phyloP scores from a whole-genome alignment of 2,797 vertebrate species.

The Phataginus tricuspis region DNA sequence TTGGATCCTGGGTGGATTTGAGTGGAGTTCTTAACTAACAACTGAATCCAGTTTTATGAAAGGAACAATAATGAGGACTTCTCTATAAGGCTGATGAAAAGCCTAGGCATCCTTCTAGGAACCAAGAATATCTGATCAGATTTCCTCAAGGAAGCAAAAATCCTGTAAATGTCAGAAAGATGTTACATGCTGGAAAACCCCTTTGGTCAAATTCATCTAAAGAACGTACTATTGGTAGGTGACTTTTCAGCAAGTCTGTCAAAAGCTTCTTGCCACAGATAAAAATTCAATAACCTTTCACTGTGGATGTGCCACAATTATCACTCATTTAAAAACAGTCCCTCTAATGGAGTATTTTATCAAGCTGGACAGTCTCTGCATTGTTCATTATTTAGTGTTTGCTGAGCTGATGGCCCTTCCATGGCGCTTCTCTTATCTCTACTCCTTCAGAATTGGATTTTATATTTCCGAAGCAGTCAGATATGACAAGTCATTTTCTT shows the following conservation, averaged over 20 bases:
- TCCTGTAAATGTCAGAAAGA: conserved; percentile 51
- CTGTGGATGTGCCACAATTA: conserved; percentile 94
- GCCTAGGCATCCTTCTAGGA: conserved; percentile 47
- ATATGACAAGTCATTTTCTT: conserved; percentile 96
- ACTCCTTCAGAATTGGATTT: conserved; percentile 96
- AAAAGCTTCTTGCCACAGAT: conserved; percentile 87
- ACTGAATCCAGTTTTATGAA: conserved; percentile 69
- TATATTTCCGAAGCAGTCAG: conserved; percentile 94
- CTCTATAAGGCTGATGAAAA: conserved; percentile 45
- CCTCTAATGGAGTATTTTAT: conserved; percentile 95
- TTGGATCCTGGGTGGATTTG: conserved; percentile 17
- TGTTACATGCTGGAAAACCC: conserved; percentile 5
- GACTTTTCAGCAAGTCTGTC: conserved; percentile 84
- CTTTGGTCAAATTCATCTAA: conserved; percentile 69
- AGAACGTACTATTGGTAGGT: conserved; percentile 45
- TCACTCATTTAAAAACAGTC: conserved; percentile 93
- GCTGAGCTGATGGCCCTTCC: conserved; percentile 92
- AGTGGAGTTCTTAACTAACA: conserved; percentile 53
- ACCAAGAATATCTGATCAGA: conserved; percentile 63
- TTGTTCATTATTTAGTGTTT: conserved; percentile 99
- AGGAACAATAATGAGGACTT: conserved; percentile 53
- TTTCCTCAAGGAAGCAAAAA: conserved; percentile 62
- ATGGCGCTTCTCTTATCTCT: conserved; percentile 90
- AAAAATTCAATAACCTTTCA: conserved; percentile 95
- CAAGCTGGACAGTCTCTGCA: conserved; percentile 91